phyloP scores from a whole-genome alignment of 2,797 vertebrate species.

The Balearica regulorum region DNA sequence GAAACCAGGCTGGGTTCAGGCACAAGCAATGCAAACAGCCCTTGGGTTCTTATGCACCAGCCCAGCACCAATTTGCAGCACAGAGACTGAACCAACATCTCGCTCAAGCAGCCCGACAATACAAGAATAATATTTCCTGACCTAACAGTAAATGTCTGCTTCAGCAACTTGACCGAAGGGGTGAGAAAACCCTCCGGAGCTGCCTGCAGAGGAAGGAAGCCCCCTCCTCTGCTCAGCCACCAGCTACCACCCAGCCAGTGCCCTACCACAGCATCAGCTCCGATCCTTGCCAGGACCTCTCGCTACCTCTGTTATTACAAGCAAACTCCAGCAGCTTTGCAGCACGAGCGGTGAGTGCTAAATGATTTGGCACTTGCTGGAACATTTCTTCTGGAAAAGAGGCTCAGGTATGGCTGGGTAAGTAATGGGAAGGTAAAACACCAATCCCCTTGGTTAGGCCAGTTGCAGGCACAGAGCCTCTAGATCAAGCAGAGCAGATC shows the following conservation, averaged over 20 bases:
- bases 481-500: background rate
- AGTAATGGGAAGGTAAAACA: background rate
- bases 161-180: background rate
- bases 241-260: background rate
- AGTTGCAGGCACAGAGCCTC: background rate
- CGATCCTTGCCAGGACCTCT: background rate
- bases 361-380: background rate
- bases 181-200: background rate
- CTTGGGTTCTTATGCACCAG: background rate
- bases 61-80: accelerated
- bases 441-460: background rate
- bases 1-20: background rate
- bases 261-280: background rate
- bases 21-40: background rate
- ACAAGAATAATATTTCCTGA: background rate
- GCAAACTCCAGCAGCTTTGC: background rate
- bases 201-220: background rate
- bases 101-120: background rate
- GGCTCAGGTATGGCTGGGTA: background rate
- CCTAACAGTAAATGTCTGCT: background rate
- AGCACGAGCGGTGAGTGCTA: background rate
- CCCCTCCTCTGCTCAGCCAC: background rate
- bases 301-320: accelerated
- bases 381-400: background rate
- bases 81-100: background rate